A percentile compares a stretch with the other conserved stretches of the same genome.
These are phyloP conservation scores for Deroptyus accipitrinus DNA, from an alignment of 2,113 vertebrate genomes.

Conservation along the genomic window DNA sequence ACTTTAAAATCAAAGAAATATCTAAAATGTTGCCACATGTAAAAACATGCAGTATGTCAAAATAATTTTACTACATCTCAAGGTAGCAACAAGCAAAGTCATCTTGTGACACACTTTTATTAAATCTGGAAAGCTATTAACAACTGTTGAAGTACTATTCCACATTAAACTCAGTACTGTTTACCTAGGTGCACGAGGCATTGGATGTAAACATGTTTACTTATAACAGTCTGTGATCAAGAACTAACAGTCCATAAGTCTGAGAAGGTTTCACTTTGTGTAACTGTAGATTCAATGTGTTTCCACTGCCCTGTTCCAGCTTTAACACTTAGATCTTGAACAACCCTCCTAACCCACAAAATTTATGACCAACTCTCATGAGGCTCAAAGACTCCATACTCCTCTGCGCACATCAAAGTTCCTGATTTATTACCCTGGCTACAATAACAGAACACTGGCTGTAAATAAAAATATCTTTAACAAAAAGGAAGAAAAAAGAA, in stretches of 20 bases:
- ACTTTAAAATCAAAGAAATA: neutral
- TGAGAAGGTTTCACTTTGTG: constrained; percentile 43
- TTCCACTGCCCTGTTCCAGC: constrained; percentile 12
- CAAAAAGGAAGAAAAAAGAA: neutral
- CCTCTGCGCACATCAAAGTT: constrained; percentile 60
- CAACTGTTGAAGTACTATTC: constrained; percentile 31
- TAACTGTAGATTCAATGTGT: constrained; percentile 41
- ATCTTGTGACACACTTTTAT: neutral
- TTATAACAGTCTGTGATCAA: constrained; percentile 57
- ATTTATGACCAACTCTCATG: constrained; percentile 41
- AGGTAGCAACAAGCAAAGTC: constrained; percentile 3
- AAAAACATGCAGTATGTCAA: neutral
- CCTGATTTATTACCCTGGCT: constrained; percentile 57
- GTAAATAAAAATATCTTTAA: constrained; percentile 36
- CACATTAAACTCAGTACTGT: constrained; percentile 47
- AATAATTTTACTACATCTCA: neutral
- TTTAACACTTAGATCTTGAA: constrained; percentile 34
- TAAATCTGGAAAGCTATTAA: constrained; percentile 38
- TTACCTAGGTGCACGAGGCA: constrained; percentile 56
- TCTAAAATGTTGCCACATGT: neutral
- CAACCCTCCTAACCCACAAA: constrained; percentile 8
- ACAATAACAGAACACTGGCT: constrained; percentile 52
- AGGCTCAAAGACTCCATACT: constrained; percentile 62
- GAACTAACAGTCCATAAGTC: constrained; percentile 69
- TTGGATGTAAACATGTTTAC: constrained; percentile 63